Conservation (phyloP, 2,113 vertebrate genomes). For the Nestor notabilis region DNA sequence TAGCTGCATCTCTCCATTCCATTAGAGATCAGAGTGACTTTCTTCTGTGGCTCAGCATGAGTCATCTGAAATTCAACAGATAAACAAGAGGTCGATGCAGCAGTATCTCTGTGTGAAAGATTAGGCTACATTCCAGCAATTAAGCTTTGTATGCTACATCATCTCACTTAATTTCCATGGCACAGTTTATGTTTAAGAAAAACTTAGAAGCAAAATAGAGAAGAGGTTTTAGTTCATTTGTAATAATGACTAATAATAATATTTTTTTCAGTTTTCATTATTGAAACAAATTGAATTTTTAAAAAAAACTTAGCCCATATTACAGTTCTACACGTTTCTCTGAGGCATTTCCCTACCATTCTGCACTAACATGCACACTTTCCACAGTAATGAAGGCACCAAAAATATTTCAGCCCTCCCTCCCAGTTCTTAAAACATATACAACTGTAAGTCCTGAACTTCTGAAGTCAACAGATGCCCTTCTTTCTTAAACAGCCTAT, state of each 20-base stretch:
- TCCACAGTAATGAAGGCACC: background rate
- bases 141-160: background rate
- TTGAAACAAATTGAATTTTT: background rate
- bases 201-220: background rate
- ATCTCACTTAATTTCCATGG: background rate
- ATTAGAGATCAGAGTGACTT: background rate
- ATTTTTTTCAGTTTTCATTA: background rate
- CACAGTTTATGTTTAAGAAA: background rate
- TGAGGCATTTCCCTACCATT: background rate
- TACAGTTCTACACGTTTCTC: background rate
- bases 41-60: background rate
- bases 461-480: background rate
- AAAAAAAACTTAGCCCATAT: background rate
- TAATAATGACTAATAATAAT: background rate
- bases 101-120: background rate
- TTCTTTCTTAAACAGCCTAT: background rate
- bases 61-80: background rate
- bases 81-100: background rate
- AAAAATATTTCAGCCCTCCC: background rate
- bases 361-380: rapidly evolving
- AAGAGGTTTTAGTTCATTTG: background rate
- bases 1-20: background rate
- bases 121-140: background rate
- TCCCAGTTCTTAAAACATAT: background rate
- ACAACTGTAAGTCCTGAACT: background rate